phyloP scores from a whole-genome alignment of 1,140 invertebrate species.

The Stegodyphus mimosarum region DNA sequence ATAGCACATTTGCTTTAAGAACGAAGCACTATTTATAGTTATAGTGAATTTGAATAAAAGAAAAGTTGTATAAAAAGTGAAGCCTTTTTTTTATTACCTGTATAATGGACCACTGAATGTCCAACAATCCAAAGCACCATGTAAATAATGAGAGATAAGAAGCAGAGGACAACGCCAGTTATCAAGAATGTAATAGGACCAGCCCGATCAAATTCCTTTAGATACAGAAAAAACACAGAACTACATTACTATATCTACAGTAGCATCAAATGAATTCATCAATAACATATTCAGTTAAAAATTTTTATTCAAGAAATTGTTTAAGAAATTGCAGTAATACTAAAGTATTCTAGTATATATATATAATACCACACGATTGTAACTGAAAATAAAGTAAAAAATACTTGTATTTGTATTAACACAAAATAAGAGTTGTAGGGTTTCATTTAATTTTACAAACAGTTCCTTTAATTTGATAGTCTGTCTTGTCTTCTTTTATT shows the following conservation, averaged over 20 bases:
- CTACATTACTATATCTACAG: too few species aligned
- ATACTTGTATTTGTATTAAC: conserved; percentile 4
- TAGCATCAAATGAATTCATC: too few species aligned
- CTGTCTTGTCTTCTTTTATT: too few species aligned
- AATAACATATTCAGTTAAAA: too few species aligned
- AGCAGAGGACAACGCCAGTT: conserved; percentile 67
- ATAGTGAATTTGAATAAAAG: background rate
- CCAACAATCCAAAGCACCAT: conserved; percentile 66
- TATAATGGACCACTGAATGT: conserved; percentile 66
- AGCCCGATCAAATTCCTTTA: conserved; percentile 67
- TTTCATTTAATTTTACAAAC: background rate
- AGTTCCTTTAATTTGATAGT: too few species aligned
- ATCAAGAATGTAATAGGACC: conserved; percentile 68
- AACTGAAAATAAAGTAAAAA: background rate
- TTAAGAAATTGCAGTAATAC: too few species aligned
- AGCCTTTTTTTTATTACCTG: conserved; percentile 64
- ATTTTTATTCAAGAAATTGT: too few species aligned
- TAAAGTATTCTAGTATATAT: too few species aligned
- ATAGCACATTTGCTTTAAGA: too few species aligned
- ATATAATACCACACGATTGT: too few species aligned
- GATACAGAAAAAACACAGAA: too few species aligned
- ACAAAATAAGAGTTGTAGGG: background rate
- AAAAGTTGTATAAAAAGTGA: background rate
- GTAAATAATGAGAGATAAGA: conserved; percentile 67
- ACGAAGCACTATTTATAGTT: too few species aligned